Evolutionary conservation across 2,113 vertebrate genomes (phyloP), one percentile per base, ranked within the genome.

Genomic region (Pomatorhinus ruficollis): DNA sequence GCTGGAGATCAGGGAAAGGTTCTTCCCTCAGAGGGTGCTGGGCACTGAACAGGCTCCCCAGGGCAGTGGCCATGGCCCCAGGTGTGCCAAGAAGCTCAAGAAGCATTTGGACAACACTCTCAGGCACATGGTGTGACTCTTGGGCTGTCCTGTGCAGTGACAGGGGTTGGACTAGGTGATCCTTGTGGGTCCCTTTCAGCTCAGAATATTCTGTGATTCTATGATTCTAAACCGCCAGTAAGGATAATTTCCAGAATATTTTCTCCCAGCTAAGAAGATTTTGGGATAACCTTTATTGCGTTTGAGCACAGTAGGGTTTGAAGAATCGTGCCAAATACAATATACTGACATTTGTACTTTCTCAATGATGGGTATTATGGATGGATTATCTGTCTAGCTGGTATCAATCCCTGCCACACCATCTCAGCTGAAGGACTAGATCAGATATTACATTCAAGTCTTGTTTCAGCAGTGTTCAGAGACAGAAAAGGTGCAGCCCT

Each of bases 81-180:
- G 35, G 13, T 0, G 44, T 66, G 60, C 25, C 71, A 66, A 19
- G 37, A 28, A 66, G 13, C 13, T 57, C 52, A 6, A 25, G 25
- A 11, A 86, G 21, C 1, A 0, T 50, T 59, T 50, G 52, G 60
- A 14, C 10, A 57, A 4, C 0, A 1, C 25, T 42, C 8, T 16
- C 30, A 59, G 35, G 30, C 15, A 42, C 12, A 6, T 3, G 65
- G 31, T 28, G 30, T 30, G 35, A 60, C 45, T n/a, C 54, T 42
- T 47, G 40, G 17, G 27, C 13, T 70, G 28, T 8, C 23, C 49
- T 40, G 19, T 65, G 12, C 60, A 42, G 24, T 12, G 15, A 3
- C 35, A 65, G 35, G 4, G 2, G 4, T 7, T 23, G 24, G 15
- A 20, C 42, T 49, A 30, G 31, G 10, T 60, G 18, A 45, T 39